Percentiles rank a stretch among this genome's conserved stretches.
These are phyloP conservation scores for Sphenopsis melanotis DNA, from an alignment of 2,797 vertebrate species.

Conservation along the genomic window DNA sequence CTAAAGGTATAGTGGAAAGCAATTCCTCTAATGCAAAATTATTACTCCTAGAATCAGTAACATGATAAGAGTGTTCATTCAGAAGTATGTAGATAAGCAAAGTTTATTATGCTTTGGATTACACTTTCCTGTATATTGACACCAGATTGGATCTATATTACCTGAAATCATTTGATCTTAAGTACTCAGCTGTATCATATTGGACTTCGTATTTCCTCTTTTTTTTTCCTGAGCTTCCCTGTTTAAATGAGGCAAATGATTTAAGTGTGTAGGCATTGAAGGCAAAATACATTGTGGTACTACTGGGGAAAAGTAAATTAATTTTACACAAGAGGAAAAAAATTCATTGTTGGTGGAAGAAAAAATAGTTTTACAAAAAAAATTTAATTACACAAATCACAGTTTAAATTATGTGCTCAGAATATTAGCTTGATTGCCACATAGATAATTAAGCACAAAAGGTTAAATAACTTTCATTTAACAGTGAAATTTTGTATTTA, in stretches of 20 bases:
- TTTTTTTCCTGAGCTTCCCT: neutral
- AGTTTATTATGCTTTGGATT: neutral
- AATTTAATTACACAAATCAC: neutral
- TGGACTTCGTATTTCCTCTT: neutral
- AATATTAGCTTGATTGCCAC: neutral
- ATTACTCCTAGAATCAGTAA: neutral
- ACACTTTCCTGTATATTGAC: neutral
- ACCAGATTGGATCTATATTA: neutral
- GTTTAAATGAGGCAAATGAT: neutral
- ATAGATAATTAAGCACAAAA: neutral
- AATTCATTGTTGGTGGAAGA: neutral
- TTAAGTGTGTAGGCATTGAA: neutral
- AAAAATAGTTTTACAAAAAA: neutral
- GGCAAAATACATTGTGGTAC: neutral
- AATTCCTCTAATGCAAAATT: neutral
- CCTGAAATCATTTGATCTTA: neutral
- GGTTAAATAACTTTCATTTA: neutral
- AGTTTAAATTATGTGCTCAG: neutral
- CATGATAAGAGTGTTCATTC: neutral
- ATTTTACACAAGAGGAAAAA: constrained; percentile 12
- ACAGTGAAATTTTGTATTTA: neutral
- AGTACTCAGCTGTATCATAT: neutral
- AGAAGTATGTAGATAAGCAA: neutral
- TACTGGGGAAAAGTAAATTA: neutral
- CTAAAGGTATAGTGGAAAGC: neutral